Conservation (phyloP, 2,113 vertebrate genomes). For the Pionites leucogaster region DNA sequence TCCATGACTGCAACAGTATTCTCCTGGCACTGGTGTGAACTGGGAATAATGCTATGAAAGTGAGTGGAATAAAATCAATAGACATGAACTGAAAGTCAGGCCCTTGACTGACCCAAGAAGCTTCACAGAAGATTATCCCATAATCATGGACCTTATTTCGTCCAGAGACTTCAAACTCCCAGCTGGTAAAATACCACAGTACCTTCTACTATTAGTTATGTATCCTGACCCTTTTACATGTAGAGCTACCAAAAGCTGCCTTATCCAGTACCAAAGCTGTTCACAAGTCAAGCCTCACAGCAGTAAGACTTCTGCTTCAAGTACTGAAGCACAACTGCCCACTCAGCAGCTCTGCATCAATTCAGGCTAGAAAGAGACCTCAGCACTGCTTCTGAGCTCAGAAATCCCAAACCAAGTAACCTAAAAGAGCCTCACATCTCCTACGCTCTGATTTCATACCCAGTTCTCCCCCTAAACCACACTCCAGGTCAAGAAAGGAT, state of each 20-base stretch:
- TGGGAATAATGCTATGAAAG: background rate
- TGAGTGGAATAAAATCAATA: background rate
- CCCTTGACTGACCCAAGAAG: background rate
- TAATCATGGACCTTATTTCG: background rate
- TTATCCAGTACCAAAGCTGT: background rate
- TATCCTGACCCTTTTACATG: rapidly evolving
- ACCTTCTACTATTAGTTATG: background rate
- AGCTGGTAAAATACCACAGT: background rate
- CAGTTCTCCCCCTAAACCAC: background rate
- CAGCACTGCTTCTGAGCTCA: background rate
- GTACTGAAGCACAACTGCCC: background rate
- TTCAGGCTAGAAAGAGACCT: background rate
- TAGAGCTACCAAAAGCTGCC: background rate
- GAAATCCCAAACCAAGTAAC: background rate
- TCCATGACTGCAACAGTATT: background rate
- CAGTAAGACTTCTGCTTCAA: background rate
- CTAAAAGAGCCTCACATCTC: background rate
- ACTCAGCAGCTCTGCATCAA: background rate
- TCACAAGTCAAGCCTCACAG: background rate
- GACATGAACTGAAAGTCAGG: background rate
- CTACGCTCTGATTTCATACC: background rate
- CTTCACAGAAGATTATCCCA: background rate
- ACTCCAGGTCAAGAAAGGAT: background rate
- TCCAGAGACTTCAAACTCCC: background rate
- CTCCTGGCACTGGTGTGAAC: background rate